phyloP scores from a whole-genome alignment of 2,113 vertebrate species.

The Cebus imitator region DNA sequence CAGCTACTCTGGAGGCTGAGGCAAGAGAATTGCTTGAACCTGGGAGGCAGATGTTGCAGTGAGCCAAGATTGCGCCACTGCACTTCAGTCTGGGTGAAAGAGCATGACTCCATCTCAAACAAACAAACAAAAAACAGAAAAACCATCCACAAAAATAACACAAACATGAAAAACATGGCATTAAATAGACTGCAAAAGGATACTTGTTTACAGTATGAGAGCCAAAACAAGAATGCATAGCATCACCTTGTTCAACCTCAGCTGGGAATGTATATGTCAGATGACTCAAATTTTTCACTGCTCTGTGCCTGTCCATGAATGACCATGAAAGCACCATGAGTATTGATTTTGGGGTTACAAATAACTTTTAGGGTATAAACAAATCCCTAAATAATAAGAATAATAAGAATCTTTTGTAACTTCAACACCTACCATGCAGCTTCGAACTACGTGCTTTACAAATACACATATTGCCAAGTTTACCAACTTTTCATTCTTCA shows the following conservation, averaged over 20 bases:
- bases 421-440: neutral
- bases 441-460: neutral
- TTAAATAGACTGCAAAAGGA: neutral
- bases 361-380: neutral
- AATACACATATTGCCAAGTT: neutral
- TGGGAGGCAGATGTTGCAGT: too few relatives aligned
- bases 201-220: neutral
- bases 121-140: too few relatives aligned
- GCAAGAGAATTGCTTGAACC: too few relatives aligned
- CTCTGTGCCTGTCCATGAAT: neutral
- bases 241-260: neutral
- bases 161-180: neutral
- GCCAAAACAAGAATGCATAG: neutral
- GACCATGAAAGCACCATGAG: neutral
- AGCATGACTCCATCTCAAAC: too few relatives aligned
- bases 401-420: neutral
- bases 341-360: neutral
- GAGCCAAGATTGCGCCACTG: too few relatives aligned
- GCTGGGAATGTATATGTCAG: neutral
- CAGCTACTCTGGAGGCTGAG: too few relatives aligned
- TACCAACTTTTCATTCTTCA: conserved; percentile 25
- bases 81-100: too few relatives aligned
- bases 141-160: neutral
- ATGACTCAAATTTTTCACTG: conserved; percentile 3
- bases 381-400: conserved; percentile 5